phyloP scores from a whole-genome alignment of 2,888 invertebrate species.

The Meganola albula region DNA sequence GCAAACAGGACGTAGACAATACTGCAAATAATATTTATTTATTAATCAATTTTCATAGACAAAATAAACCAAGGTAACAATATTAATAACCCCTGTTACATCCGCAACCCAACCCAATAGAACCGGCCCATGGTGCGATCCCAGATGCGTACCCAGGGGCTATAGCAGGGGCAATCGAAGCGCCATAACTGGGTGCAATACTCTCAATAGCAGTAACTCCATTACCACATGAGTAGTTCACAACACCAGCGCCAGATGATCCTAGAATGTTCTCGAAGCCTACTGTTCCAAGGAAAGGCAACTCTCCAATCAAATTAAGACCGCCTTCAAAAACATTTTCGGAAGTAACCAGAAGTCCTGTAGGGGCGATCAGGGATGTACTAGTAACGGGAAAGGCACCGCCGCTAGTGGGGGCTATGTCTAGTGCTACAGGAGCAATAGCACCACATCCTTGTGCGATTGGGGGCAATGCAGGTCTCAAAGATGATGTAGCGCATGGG shows the following conservation, averaged over 20 bases:
- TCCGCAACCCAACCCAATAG: no score
- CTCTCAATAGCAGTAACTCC: constrained; percentile 39
- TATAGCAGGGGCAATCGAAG: constrained; percentile 11
- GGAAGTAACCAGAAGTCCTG: constrained; percentile 34
- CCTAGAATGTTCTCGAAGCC: constrained; percentile 32
- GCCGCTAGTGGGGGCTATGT: constrained; percentile 20
- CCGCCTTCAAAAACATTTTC: constrained; percentile 32
- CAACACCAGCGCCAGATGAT: constrained; percentile 34
- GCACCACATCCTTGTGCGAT: no score
- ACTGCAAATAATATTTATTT: no score
- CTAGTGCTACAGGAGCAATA: background rate
- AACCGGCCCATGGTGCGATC: background rate
- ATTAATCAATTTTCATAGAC: no score
- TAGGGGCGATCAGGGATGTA: constrained; percentile 35
- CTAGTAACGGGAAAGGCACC: constrained; percentile 32
- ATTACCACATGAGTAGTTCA: constrained; percentile 41
- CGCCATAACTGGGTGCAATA: constrained; percentile 2
- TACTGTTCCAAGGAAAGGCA: constrained; percentile 33
- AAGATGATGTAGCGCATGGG: no score
- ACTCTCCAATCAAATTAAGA: constrained; percentile 25
- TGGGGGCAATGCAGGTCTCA: no score
- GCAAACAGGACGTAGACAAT: no score
- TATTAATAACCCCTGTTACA: no score
- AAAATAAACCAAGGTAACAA: no score
- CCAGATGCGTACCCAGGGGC: constrained; percentile 2